Evolutionary conservation across 2,888 invertebrate species (phyloP).

Genomic region (Phragmatobia fuliginosa): DNA sequence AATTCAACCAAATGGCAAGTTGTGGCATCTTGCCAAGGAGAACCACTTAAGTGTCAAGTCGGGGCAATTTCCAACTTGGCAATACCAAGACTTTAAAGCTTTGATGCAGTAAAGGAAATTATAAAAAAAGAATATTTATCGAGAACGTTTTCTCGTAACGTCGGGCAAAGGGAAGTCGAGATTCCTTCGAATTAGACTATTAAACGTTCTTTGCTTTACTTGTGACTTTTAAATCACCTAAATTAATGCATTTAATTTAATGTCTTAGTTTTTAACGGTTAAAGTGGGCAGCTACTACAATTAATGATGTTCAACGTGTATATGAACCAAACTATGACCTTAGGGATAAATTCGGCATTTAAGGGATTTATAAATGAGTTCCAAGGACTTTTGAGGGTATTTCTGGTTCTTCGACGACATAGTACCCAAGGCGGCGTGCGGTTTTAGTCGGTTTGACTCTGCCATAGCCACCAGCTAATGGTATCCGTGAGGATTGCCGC

Average conservation of each 20-base stretch:
- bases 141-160: slow-evolving; percentile 20
- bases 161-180: slow-evolving; percentile 4
- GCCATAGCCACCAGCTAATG: too few relatives aligned
- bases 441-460: too few relatives aligned
- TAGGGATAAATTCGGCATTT: not conserved
- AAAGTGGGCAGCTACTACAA: not conserved
- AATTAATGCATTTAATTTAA: not conserved
- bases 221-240: not conserved
- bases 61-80: slow-evolving; percentile 58
- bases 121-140: slow-evolving; percentile 50
- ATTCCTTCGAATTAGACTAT: slow-evolving; percentile 1
- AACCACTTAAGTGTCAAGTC: slow-evolving; percentile 66
- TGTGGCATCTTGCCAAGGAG: slow-evolving; percentile 68
- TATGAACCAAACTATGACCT: not conserved
- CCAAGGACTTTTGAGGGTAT: too few relatives aligned
- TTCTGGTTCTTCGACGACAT: too few relatives aligned
- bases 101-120: slow-evolving; percentile 53
- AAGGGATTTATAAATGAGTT: too few relatives aligned
- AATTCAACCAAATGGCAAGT: slow-evolving; percentile 50
- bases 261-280: not conserved
- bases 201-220: not conserved
- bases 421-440: too few relatives aligned
- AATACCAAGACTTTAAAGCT: slow-evolving; percentile 46
- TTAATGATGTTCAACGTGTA: not conserved
- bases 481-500: too few relatives aligned